Percentiles rank a stretch among this genome's conserved stretches.
phyloP scores from a whole-genome alignment of 2,797 vertebrate genomes.

The Sebastes oblongus region DNA sequence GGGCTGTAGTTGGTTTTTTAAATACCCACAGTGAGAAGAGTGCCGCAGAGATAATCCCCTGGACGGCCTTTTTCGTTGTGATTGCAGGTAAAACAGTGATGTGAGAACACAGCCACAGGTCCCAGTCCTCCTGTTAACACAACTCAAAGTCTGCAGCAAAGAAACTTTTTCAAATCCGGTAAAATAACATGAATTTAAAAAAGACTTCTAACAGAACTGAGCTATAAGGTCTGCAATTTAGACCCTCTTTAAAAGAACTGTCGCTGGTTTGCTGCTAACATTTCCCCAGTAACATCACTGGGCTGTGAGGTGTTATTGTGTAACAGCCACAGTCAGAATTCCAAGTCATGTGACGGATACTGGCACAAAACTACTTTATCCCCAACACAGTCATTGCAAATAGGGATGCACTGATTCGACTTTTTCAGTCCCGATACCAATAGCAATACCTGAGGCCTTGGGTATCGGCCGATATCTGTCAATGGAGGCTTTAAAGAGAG shows the following conservation, averaged over 20 bases:
- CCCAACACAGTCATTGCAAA: neutral
- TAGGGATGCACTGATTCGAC: too few species aligned
- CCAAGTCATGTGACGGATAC: neutral
- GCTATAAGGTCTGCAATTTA: neutral
- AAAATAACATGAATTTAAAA: neutral
- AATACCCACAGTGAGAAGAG: conserved; percentile 36
- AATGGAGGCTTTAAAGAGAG: too few species aligned
- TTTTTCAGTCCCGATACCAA: too few species aligned
- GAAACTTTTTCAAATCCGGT: neutral
- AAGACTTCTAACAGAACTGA: neutral
- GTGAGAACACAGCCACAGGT: conserved; percentile 1
- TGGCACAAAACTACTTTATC: neutral
- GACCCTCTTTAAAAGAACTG: neutral
- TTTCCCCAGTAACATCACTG: neutral
- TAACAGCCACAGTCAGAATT: too few species aligned
- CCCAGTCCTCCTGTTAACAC: neutral
- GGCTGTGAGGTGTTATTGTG: neutral
- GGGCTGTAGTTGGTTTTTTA: conserved; percentile 11
- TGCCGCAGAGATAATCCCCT: conserved; percentile 14
- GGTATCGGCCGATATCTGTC: too few species aligned
- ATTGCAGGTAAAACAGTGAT: conserved; percentile 13
- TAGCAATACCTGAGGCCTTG: too few species aligned
- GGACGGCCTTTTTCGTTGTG: neutral
- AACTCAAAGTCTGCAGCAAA: neutral
- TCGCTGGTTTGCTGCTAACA: neutral